Evolutionary conservation across 2,797 vertebrate species (phyloP).

Genomic region (Orestias chungarensis): DNA sequence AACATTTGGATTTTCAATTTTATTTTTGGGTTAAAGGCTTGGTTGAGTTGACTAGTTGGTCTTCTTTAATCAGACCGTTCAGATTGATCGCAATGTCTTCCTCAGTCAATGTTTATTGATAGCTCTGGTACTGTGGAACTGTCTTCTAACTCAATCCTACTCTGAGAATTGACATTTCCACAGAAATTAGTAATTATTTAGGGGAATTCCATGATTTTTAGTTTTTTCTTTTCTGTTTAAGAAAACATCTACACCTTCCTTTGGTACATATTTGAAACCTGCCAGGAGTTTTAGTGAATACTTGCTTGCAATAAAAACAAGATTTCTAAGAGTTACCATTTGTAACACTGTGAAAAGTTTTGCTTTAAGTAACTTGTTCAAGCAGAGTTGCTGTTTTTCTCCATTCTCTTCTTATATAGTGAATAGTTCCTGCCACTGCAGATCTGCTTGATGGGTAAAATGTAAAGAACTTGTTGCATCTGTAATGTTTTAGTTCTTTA

Average conservation of each 20-base stretch:
- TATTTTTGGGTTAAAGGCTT: slow-evolving; percentile 31
- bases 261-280: slow-evolving; percentile 14
- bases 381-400: slow-evolving; percentile 14
- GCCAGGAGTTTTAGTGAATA: slow-evolving; percentile 20
- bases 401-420: slow-evolving; percentile 23
- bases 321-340: slow-evolving; percentile 27
- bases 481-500: slow-evolving; percentile 24
- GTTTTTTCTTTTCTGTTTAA: slow-evolving; percentile 10
- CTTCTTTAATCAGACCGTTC: slow-evolving; percentile 39
- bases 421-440: slow-evolving; percentile 14
- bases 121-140: slow-evolving; percentile 54
- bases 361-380: slow-evolving; percentile 29
- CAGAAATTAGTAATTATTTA: slow-evolving; percentile 45
- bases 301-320: slow-evolving; percentile 34
- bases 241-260: slow-evolving; percentile 12
- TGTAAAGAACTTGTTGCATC: slow-evolving; percentile 45
- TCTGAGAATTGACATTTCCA: slow-evolving; percentile 47
- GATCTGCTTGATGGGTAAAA: slow-evolving; percentile 35
- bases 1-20: slow-evolving; percentile 32
- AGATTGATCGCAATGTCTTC: slow-evolving; percentile 51
- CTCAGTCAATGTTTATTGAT: slow-evolving; percentile 58
- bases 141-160: slow-evolving; percentile 39
- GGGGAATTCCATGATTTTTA: slow-evolving; percentile 5
- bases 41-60: slow-evolving; percentile 30
- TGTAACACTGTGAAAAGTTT: slow-evolving; percentile 19